Conservation (phyloP, 2,888 invertebrate genomes). For the Rosalia funebris region DNA sequence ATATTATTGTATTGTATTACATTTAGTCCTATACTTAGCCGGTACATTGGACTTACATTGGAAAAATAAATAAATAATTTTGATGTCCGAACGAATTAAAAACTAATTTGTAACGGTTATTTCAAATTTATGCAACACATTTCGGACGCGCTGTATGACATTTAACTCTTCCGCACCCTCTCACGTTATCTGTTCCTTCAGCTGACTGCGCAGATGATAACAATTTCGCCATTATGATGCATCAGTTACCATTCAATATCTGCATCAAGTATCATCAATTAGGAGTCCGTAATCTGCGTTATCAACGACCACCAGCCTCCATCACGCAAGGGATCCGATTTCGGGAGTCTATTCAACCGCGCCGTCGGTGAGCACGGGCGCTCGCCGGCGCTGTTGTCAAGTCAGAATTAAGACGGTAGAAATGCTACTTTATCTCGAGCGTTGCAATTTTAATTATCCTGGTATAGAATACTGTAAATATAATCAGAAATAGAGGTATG, state of each 20-base stretch:
- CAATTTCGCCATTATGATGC: conserved; percentile 29
- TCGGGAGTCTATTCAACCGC: not conserved
- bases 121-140: too few relatives aligned
- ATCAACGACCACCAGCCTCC: conserved; percentile 46
- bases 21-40: too few relatives aligned
- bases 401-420: not conserved
- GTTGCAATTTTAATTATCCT: too few relatives aligned
- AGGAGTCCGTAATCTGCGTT: conserved; percentile 54
- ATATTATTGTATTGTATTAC: too few relatives aligned
- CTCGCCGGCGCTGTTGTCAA: not conserved
- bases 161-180: conserved; percentile 1
- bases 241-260: conserved; percentile 45
- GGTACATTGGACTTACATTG: too few relatives aligned
- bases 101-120: too few relatives aligned
- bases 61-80: too few relatives aligned
- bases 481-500: too few relatives aligned
- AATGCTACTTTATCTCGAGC: too few relatives aligned
- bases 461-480: too few relatives aligned
- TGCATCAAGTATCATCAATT: conserved; percentile 55
- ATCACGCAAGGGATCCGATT: conserved; percentile 4
- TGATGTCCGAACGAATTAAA: too few relatives aligned
- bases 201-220: conserved; percentile 16
- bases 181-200: conserved; percentile 4
- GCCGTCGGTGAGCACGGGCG: not conserved
- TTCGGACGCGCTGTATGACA: too few relatives aligned